Base-by-base conservation (phyloP, 2,113 vertebrate genomes). In the Corydoras sp. region DNA sequence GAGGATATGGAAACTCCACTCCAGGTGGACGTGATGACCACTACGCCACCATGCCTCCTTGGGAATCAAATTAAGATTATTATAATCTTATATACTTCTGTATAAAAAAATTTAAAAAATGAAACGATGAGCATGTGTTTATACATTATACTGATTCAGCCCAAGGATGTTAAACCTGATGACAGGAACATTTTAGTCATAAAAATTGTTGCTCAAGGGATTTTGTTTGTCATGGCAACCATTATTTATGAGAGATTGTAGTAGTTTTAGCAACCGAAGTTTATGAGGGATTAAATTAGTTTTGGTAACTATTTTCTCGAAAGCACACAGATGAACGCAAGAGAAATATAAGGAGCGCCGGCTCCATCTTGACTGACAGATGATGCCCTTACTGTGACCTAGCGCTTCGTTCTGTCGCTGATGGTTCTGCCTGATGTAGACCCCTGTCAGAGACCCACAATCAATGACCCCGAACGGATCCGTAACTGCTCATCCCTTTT, bases 331-430 rank as follows among this genome's bases (percentile, higher is more conserved):
- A n/a, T n/a, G 13, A 10, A 53, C 10, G 13, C 48, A 68, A 73
- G 72, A 11, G 53, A 71, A 58, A 56, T 69, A 15, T 58, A 35
- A 73, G 69, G 82, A 72, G 81, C 72, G 4, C 43, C 71, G 75
- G 74, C 64, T 62, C 10, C 3, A 10, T 35, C 30, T 61, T 86
- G 89, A 89, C 73, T 88, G 89, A 82, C 84, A 77, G 74, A 72
- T 14, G 10, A 62, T 81, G 76, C 79, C 81, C 79, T 13, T 51
- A 5, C 18, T 62, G 81, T 74, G 77, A 78, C 83, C 81, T 76
- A 54, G 70, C 83, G 82, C 70, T 83, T 84, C 77, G 51, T 71
- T 77, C 59, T 71, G 69, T 80, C 73, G 35, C 80, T 80, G 67
- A 58, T 48, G 76, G 80, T 75, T 70, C 31, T 3, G 14, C 7